Conservation (phyloP, 2,888 invertebrate genomes). For the Eledona agricola region DNA sequence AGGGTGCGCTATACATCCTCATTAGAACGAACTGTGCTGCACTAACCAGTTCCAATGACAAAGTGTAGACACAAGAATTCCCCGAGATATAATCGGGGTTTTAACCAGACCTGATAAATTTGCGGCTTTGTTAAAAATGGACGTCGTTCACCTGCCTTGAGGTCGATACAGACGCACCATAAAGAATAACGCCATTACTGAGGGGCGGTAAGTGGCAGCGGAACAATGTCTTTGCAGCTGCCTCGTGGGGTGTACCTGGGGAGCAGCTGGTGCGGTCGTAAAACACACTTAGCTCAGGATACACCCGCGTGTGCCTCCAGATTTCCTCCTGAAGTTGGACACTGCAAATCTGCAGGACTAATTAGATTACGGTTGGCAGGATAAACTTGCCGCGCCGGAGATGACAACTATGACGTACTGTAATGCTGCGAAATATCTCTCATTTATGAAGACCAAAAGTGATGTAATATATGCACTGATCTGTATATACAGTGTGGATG, state of each 20-base stretch:
- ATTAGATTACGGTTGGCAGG: no score
- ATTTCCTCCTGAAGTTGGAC: no score
- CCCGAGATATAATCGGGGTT: conserved; percentile 37
- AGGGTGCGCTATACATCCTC: conserved; percentile 31
- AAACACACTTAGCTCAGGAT: conserved; percentile 41
- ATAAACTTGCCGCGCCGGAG: no score
- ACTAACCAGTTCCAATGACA: conserved; percentile 36
- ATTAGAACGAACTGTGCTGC: conserved; percentile 30
- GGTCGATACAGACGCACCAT: conserved; percentile 44
- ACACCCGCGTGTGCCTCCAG: no score
- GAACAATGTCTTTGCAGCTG: conserved; percentile 47
- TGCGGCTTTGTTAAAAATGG: conserved; percentile 43
- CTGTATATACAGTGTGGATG: no score
- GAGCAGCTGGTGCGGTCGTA: conserved; percentile 46
- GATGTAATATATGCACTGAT: no score
- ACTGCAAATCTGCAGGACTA: no score
- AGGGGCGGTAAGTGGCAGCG: conserved; percentile 46
- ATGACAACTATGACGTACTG: no score
- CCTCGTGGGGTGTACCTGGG: conserved; percentile 42
- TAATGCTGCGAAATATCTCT: no score
- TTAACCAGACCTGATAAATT: conserved; percentile 36
- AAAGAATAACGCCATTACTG: conserved; percentile 45
- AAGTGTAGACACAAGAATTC: conserved; percentile 37
- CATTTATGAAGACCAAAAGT: no score
- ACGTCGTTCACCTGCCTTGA: conserved; percentile 42